Evolutionary conservation across 2,888 invertebrate genomes (phyloP).

Genomic region (Epiblema foenella): DNA sequence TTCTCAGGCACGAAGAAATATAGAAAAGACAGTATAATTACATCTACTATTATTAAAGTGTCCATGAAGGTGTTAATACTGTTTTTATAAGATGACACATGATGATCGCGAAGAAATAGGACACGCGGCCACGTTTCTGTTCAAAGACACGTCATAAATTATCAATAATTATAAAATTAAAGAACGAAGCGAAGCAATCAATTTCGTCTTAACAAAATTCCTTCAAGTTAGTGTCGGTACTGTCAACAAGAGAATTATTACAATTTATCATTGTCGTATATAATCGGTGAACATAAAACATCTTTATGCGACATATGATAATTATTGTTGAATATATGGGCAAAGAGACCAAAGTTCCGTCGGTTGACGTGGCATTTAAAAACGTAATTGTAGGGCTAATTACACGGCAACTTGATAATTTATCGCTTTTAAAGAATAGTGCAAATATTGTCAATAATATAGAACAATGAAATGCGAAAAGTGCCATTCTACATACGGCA

Average conservation of each 20-base stretch:
- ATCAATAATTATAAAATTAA: conserved; percentile 41
- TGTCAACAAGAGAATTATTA: conserved; percentile 55
- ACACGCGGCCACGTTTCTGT: conserved; percentile 12
- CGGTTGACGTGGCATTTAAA: conserved; percentile 43
- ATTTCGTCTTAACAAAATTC: conserved; percentile 41
- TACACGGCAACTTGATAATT: conserved; percentile 35
- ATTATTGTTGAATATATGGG: conserved; percentile 55
- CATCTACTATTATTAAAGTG: background rate
- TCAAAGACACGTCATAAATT: conserved; percentile 27
- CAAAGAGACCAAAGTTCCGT: conserved; percentile 51
- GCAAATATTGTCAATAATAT: conserved; percentile 35
- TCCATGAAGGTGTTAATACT: background rate
- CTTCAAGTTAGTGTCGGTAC: conserved; percentile 45
- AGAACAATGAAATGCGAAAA: conserved; percentile 7
- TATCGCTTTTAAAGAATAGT: conserved; percentile 36
- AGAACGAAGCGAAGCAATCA: conserved; percentile 41
- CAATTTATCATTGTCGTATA: conserved; percentile 52
- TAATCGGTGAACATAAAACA: conserved; percentile 58
- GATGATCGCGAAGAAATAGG: conserved; percentile 8
- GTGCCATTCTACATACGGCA: background rate
- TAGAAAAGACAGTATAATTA: background rate
- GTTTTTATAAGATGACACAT: conserved; percentile 5
- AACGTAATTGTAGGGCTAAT: conserved; percentile 42
- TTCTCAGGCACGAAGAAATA: background rate
- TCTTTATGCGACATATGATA: conserved; percentile 51